Conservation (phyloP, 1,140 invertebrate genomes). For the Neodiprion virginianus region DNA sequence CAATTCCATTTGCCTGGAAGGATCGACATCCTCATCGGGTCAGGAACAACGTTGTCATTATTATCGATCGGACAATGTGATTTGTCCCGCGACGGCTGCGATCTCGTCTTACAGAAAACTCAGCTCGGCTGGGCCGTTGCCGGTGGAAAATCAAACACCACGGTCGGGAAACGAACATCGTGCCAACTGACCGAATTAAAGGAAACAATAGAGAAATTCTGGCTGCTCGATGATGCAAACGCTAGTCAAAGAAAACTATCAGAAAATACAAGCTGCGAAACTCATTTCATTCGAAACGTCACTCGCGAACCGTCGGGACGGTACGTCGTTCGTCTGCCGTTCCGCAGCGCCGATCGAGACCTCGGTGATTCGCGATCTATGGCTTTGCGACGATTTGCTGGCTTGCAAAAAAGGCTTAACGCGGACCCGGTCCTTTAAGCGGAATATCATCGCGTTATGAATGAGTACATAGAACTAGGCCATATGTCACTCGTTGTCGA, state of each 20-base stretch:
- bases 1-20: constrained; percentile 5
- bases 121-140: background rate
- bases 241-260: background rate
- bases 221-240: constrained; percentile 21
- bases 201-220: constrained; percentile 24
- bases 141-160: constrained; percentile 1
- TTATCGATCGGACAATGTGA: background rate
- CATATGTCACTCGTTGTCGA: constrained; percentile 28
- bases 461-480: constrained; percentile 35
- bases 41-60: background rate
- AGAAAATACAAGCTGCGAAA: constrained; percentile 3
- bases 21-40: background rate
- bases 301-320: constrained; percentile 13
- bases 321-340: constrained; percentile 30
- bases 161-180: background rate
- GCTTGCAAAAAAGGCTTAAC: constrained; percentile 19
- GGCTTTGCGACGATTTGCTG: constrained; percentile 22
- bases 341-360: constrained; percentile 7
- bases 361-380: constrained; percentile 24
- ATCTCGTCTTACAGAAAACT: background rate
- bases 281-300: constrained; percentile 4
- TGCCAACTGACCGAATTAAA: constrained; percentile 5
- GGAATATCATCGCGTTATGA: constrained; percentile 28
- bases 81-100: background rate
- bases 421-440: constrained; percentile 16